Percentiles rank a stretch among this genome's conserved stretches.
phyloP scores from a whole-genome alignment of 1,140 invertebrate genomes.

The Plodia interpunctella region DNA sequence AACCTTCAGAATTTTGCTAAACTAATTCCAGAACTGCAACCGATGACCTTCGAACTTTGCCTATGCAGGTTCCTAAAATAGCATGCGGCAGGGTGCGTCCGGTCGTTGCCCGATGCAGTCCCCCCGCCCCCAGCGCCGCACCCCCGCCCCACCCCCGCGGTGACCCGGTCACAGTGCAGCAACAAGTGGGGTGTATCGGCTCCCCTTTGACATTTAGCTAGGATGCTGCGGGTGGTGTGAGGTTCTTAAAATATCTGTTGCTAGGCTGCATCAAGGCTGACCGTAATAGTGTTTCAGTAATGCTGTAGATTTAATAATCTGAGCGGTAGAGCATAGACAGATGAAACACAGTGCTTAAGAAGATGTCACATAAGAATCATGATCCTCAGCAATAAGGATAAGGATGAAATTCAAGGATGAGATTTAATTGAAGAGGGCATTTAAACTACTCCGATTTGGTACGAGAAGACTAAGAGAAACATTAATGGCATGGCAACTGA shows the following conservation, averaged over 20 bases:
- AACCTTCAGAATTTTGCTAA: no score
- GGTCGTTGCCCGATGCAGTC: slow-evolving; percentile 46
- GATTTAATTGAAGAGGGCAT: no score
- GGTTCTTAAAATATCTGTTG: slow-evolving; percentile 9
- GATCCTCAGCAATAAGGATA: no score
- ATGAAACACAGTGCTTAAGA: no score
- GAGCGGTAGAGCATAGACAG: no score
- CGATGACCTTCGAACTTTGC: slow-evolving; percentile 65
- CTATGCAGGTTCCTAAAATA: slow-evolving; percentile 64
- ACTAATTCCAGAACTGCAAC: neutral
- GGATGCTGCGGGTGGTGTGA: neutral
- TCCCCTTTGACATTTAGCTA: slow-evolving; percentile 63
- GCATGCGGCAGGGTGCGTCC: slow-evolving; percentile 50
- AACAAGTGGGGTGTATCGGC: slow-evolving; percentile 68
- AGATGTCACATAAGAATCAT: no score
- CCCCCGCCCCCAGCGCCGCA: slow-evolving; percentile 21
- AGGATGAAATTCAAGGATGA: no score
- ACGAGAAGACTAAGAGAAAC: no score
- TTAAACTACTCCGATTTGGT: no score
- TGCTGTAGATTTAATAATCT: no score
- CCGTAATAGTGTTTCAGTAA: no score
- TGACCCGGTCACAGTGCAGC: slow-evolving; percentile 60
- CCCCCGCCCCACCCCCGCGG: slow-evolving; percentile 25
- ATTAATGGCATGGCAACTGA: no score
- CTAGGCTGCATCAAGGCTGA: neutral